Base-by-base conservation (phyloP, 2,888 invertebrate genomes). In the Nomada ferruginata region DNA sequence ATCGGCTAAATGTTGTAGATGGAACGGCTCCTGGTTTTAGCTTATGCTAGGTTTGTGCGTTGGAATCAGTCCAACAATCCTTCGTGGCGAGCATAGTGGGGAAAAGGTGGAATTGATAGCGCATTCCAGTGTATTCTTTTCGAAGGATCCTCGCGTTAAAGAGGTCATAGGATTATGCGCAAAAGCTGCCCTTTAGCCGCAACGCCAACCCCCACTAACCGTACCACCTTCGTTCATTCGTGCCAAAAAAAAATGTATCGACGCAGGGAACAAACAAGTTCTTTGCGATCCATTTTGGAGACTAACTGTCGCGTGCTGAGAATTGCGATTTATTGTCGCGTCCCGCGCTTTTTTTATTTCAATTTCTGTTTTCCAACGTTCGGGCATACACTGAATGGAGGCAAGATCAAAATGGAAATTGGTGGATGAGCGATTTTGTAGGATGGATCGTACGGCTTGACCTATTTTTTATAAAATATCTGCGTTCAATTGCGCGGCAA, bases 21-120 rank as follows among this genome's bases (percentile, higher is more conserved):
- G 36, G 69, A 23, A 20, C 63, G 10, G 29, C 60, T 13, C 57
- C 50, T 47, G 50, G 52, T 52, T 26, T 71, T 29, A 50, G 73
- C 18, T 69, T 65, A 44, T 29, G 57, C 55, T 59, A 42, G 70
- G 71, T 53, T 82, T 72, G 79, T 65, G 69, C 85, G 78, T 90
- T 91, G 91, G 90, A 92, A 55, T 63, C 29, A 42, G 74, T 87
- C 92, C 91, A 91, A 89, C n/a, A 83, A 80, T 88, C 88, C 89
- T 89, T 88, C 84, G 82, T 82, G 87, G 87, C 84, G 47, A 0
- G 47, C 13, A 15, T 11, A 15, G 47, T 11, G 47, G 47, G 47
- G 47, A 47, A 15, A 88, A 88, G 89, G 88, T 84, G 87, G 87
- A 90, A 90, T 90, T 89, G 88, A 89, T 88, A 78, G 81, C 81